Conservation (phyloP, 2,888 invertebrate species). For the Caenorhabditis imperialis region DNA sequence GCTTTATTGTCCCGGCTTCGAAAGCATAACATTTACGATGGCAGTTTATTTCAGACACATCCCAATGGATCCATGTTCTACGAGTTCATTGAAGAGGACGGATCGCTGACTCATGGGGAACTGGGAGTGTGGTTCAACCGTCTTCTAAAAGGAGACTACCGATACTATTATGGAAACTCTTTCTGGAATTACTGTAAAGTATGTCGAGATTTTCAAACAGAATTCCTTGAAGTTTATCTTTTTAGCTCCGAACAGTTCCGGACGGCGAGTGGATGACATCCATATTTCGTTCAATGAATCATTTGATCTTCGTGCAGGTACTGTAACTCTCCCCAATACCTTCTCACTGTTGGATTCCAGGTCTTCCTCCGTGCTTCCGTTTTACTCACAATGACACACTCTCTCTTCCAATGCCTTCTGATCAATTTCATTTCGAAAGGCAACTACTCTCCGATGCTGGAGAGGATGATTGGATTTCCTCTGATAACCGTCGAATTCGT, state of each 20-base stretch:
- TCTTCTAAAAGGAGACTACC: conserved; percentile 38
- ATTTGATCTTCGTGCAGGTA: conserved; percentile 48
- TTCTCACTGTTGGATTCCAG: too few species aligned
- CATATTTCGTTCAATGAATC: conserved; percentile 45
- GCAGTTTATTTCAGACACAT: conserved; percentile 11
- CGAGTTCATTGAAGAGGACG: conserved; percentile 18
- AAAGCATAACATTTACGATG: not conserved
- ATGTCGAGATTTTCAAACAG: too few species aligned
- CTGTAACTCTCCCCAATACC: too few species aligned
- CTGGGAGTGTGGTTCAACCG: conserved; percentile 42
- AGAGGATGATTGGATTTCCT: conserved; percentile 36
- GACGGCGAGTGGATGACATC: conserved; percentile 44
- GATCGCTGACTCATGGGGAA: not conserved
- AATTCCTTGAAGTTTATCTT: not conserved
- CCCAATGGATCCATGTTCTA: conserved; percentile 43
- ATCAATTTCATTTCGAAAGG: conserved; percentile 32
- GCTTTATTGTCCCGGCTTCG: too few species aligned
- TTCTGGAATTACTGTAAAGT: conserved; percentile 49
- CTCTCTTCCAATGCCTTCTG: conserved; percentile 45
- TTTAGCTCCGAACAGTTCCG: conserved; percentile 38
- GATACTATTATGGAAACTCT: conserved; percentile 40
- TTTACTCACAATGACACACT: conserved; percentile 40
- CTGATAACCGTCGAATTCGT: conserved; percentile 31
- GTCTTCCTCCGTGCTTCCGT: conserved; percentile 38
- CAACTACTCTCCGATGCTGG: conserved; percentile 9